Base-by-base conservation (phyloP, 2,888 invertebrate species). In the Clitarchus hookeri region DNA sequence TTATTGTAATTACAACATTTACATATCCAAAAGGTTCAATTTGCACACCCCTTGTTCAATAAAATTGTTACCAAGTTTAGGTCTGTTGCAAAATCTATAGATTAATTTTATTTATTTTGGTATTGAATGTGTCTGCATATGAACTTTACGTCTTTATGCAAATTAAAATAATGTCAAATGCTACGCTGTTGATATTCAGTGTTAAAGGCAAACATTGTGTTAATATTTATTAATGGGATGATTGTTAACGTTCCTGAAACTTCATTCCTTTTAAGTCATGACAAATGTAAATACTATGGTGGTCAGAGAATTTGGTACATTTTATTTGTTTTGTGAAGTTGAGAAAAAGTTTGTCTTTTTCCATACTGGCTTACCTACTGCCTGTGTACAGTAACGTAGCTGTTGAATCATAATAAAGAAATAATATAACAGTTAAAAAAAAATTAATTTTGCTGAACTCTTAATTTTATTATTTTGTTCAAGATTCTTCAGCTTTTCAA, bases 381-480 rank as follows among this genome's bases (percentile, higher is more conserved):
- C n/a, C 65, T 23, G n/a, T 65, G 65, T 65, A 65, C 65, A 65
- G 65, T 65, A 65, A 65, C 65, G 6, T 65, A 65, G 65, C n/a
- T 65, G 65, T 65, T 65, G n/a, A 65, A 65, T 65, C 65, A n/a
- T 65, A 65, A 65, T 65, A 65, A 65, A 65, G 19, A 65, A 65
- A 65, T 65, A 23, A 65, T 65, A 65, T 65, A 11, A 65, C 65
- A 65, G 65, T 65, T 65, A 11, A 16, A 48, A 48, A 48, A 48
- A 6, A 48, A 13, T 11, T 48, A 13, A 48, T 48, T 48, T 48
- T 1, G 1, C 11, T 48, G 48, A 48, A 11, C 48, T 48, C 6
- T 48, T 48, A 48, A 16, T 16, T 13, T 48, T 16, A 48, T 48
- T 13, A 48, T 48, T 48, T 48, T 48, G 12, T 48, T 11, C 48